Percentiles rank a stretch among this genome's conserved stretches.
Conservation (phyloP, 2,888 invertebrate species). For the Eurois occulta region DNA sequence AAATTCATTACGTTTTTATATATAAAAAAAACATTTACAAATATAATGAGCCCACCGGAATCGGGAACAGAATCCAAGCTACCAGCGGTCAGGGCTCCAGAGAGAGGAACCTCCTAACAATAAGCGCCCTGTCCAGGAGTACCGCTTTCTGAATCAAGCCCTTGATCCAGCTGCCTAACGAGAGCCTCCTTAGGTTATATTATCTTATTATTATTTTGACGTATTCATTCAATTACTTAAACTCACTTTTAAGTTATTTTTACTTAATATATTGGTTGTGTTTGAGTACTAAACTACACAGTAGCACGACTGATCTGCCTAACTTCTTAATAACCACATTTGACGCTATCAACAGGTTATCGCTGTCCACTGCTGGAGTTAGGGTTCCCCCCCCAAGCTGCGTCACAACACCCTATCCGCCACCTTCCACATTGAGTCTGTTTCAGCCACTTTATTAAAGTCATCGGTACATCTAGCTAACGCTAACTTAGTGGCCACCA, state of each 20-base stretch:
- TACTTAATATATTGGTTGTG: neutral
- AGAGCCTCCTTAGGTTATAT: too few relatives aligned
- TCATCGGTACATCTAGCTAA: neutral
- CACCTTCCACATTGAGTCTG: neutral
- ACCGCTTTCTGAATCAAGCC: too few relatives aligned
- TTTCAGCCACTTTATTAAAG: neutral
- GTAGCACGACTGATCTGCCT: neutral
- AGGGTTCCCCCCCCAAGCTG: neutral
- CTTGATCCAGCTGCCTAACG: too few relatives aligned
- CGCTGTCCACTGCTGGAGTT: neutral
- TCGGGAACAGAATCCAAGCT: too few relatives aligned
- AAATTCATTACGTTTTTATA: too few relatives aligned
- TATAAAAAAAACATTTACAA: too few relatives aligned
- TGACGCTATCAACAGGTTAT: neutral
- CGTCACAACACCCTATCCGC: neutral
- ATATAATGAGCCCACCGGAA: too few relatives aligned
- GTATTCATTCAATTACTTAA: neutral
- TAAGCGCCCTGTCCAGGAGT: too few relatives aligned
- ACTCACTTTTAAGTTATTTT: neutral
- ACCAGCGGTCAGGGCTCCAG: too few relatives aligned
- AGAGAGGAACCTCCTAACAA: too few relatives aligned
- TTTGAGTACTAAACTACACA: neutral
- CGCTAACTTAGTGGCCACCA: constrained; percentile 37
- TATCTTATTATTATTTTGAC: neutral
- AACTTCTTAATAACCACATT: neutral